These are phyloP conservation scores for Chromis chromis DNA, from an alignment of 2,797 vertebrate species.

Conservation along the genomic window DNA sequence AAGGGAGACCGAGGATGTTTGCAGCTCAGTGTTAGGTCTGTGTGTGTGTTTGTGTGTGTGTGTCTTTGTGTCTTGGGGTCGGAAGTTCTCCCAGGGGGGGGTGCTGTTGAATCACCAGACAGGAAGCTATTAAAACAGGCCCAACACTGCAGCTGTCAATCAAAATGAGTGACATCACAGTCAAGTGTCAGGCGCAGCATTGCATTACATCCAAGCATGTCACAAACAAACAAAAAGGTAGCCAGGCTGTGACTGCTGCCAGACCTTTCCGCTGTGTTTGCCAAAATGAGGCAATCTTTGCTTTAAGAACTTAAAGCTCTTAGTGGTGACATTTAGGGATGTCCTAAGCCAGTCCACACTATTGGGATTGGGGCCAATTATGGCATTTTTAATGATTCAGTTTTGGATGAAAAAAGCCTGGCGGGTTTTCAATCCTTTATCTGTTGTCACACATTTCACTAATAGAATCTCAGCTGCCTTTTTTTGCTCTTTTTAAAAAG, in stretches of 20 bases:
- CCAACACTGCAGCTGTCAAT: constrained; percentile 73
- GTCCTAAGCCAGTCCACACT: background rate
- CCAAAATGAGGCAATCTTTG: constrained; percentile 9
- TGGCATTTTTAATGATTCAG: background rate
- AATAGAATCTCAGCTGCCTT: background rate
- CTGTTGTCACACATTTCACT: background rate
- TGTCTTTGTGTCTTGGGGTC: constrained; percentile 20
- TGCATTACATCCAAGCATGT: constrained; percentile 24
- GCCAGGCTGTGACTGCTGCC: constrained; percentile 16
- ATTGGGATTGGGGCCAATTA: background rate
- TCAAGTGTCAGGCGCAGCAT: constrained; percentile 50
- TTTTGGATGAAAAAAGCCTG: background rate
- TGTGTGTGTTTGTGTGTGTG: constrained; percentile 29
- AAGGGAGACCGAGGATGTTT: constrained; percentile 60
- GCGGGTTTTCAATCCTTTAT: background rate
- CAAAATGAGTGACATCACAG: constrained; percentile 63
- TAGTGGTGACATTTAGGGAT: constrained; percentile 17
- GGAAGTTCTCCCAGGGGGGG: constrained; percentile 49
- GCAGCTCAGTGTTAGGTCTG: constrained; percentile 62
- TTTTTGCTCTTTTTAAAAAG: too few relatives aligned
- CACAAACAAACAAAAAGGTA: constrained; percentile 42
- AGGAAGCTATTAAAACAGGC: constrained; percentile 76
- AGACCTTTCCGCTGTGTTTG: background rate
- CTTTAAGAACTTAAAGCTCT: constrained; percentile 8
- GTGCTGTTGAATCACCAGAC: constrained; percentile 69